These are phyloP conservation scores for Scaptomyza montana DNA, from an alignment of 1,140 invertebrate species.

Conservation along the genomic window DNA sequence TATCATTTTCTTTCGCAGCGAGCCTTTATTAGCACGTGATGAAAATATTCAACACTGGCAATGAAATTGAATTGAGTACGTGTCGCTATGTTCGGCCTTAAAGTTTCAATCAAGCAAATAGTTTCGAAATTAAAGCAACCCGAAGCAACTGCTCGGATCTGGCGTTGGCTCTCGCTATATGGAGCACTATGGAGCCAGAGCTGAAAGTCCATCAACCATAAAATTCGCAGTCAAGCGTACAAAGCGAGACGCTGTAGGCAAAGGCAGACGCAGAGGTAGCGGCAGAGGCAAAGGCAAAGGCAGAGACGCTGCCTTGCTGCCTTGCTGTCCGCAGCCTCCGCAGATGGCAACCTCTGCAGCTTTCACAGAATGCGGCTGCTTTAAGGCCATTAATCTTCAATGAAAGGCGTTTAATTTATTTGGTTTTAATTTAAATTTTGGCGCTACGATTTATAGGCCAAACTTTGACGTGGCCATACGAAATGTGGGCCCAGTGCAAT, in stretches of 20 bases:
- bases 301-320: background rate
- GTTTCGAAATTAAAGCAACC: slow-evolving; percentile 46
- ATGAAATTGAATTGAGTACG: slow-evolving; percentile 71
- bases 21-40: slow-evolving; percentile 55
- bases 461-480: slow-evolving; percentile 69
- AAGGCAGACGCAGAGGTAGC: background rate
- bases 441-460: slow-evolving; percentile 77
- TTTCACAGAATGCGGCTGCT: slow-evolving; percentile 51
- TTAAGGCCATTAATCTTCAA: slow-evolving; percentile 80
- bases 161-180: slow-evolving; percentile 14
- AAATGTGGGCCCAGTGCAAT: slow-evolving; percentile 52
- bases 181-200: slow-evolving; percentile 38
- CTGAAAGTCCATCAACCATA: slow-evolving; percentile 77
- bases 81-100: slow-evolving; percentile 52
- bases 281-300: slow-evolving; percentile 18
- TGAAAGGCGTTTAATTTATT: slow-evolving; percentile 82
- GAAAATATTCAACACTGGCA: slow-evolving; percentile 51
- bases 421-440: slow-evolving; percentile 81
- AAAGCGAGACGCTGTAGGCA: slow-evolving; percentile 54
- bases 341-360: slow-evolving; percentile 4
- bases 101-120: slow-evolving; percentile 40
- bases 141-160: slow-evolving; percentile 6
- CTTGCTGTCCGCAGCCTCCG: slow-evolving; percentile 9
- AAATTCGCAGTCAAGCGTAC: slow-evolving; percentile 79
- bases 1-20: background rate